Conservation (phyloP, 2,888 invertebrate species). For the Zygogramma bicolorata region DNA sequence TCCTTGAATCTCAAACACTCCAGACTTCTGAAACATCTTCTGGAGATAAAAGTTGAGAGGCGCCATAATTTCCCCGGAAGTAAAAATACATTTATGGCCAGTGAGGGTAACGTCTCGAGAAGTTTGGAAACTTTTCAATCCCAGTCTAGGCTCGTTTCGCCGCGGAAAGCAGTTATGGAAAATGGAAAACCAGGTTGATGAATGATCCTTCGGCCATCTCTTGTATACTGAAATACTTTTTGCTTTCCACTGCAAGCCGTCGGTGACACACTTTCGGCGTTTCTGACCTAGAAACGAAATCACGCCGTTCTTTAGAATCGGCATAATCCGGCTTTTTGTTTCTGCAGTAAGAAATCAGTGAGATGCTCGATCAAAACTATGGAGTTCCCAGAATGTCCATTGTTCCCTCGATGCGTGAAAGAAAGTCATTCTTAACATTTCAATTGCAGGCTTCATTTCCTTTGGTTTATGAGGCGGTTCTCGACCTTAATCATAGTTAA, state of each 20-base stretch:
- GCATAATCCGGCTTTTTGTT: too few species aligned
- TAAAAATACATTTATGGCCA: not conserved
- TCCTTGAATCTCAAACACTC: not conserved
- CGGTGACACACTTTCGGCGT: not conserved
- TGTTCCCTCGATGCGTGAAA: not conserved
- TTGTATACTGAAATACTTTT: not conserved
- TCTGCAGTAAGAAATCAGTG: not conserved
- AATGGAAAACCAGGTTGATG: conserved; percentile 6
- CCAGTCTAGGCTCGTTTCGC: not conserved
- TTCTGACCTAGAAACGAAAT: not conserved
- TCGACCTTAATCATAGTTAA: not conserved
- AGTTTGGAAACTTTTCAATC: not conserved
- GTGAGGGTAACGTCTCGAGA: not conserved
- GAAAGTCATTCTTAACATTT: not conserved
- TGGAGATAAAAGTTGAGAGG: not conserved
- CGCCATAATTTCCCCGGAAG: not conserved
- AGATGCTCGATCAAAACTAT: not conserved
- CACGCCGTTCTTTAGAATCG: too few species aligned
- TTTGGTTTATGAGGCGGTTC: not conserved
- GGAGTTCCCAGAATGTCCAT: not conserved
- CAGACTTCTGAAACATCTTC: not conserved
- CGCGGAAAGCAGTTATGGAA: conserved; percentile 1
- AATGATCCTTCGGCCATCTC: not conserved
- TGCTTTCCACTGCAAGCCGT: not conserved
- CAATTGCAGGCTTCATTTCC: not conserved